phyloP scores from a whole-genome alignment of 2,113 vertebrate genomes.

The Xenopus laevis region DNA sequence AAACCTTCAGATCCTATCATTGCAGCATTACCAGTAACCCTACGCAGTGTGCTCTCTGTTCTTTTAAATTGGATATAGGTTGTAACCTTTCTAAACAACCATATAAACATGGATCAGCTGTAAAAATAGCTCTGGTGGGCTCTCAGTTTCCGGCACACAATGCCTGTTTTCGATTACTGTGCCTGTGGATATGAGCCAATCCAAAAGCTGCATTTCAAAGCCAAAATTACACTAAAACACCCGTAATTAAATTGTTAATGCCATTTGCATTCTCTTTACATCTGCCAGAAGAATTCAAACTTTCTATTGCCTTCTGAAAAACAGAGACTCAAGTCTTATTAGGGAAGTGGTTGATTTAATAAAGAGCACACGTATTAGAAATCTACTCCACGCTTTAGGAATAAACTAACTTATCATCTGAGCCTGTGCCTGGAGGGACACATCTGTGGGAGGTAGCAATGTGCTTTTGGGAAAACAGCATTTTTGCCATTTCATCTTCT shows the following conservation, averaged over 20 bases:
- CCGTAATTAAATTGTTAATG: conserved; percentile 19
- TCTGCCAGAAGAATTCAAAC: not conserved
- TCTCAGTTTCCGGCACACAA: conserved; percentile 10
- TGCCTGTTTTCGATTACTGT: conserved; percentile 28
- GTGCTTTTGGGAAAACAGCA: conserved; percentile 19
- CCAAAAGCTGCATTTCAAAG: conserved; percentile 24
- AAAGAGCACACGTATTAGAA: not conserved
- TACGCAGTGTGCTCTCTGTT: too few relatives aligned
- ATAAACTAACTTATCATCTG: conserved; percentile 13
- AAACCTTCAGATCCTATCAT: too few relatives aligned
- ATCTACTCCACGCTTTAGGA: conserved; percentile 3
- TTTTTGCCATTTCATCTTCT: conserved; percentile 19
- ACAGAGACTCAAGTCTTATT: not conserved
- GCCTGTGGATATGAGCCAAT: conserved; percentile 19
- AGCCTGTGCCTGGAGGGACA: conserved; percentile 16
- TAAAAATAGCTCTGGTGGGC: conserved; percentile 33
- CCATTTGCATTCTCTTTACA: not conserved
- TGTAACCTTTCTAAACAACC: conserved; percentile 18
- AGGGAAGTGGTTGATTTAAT: not conserved
- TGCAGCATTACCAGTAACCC: too few relatives aligned
- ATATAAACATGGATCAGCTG: conserved; percentile 40
- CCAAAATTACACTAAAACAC: conserved; percentile 32
- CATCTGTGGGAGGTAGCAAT: conserved; percentile 34
- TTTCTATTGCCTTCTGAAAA: not conserved
- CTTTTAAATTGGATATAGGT: too few relatives aligned